phyloP scores from a whole-genome alignment of 2,113 vertebrate species.

The Hipposideros armiger region DNA sequence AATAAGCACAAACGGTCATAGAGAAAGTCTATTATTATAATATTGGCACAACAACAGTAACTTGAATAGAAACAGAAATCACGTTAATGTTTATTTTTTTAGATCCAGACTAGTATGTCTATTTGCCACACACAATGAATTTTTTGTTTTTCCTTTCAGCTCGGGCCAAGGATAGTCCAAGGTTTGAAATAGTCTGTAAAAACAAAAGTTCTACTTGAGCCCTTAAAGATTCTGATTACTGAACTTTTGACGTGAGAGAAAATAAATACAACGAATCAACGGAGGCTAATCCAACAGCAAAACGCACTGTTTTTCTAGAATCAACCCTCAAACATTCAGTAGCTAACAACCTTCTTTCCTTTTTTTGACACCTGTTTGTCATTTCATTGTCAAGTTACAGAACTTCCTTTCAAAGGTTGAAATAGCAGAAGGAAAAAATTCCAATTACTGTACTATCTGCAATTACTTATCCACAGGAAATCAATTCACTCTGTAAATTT shows the following conservation, averaged over 20 bases:
- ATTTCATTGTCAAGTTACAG: slow-evolving; percentile 44
- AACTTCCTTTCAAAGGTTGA: slow-evolving; percentile 8
- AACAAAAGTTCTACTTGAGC: slow-evolving; percentile 53
- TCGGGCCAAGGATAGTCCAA: background rate
- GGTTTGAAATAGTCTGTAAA: slow-evolving; percentile 46
- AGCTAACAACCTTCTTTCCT: background rate
- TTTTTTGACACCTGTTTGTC: background rate
- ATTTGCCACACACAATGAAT: background rate
- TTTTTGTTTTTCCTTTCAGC: slow-evolving; percentile 50
- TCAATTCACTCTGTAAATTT: slow-evolving; percentile 51
- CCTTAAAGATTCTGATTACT: slow-evolving; percentile 45
- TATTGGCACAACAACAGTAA: slow-evolving; percentile 25
- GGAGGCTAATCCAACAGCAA: slow-evolving; percentile 23
- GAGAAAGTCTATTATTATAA: background rate
- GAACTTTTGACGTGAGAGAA: slow-evolving; percentile 25
- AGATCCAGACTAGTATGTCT: background rate
- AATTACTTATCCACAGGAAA: slow-evolving; percentile 48
- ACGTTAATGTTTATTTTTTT: slow-evolving; percentile 28
- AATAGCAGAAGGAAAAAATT: background rate
- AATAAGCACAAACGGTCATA: background rate
- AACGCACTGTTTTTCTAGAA: slow-evolving; percentile 14
- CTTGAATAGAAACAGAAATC: background rate
- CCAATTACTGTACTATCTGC: background rate
- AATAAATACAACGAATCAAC: background rate
- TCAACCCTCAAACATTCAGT: background rate